Conservation (phyloP, 1,140 invertebrate species). For the Aphelenchoides fujianensis region DNA sequence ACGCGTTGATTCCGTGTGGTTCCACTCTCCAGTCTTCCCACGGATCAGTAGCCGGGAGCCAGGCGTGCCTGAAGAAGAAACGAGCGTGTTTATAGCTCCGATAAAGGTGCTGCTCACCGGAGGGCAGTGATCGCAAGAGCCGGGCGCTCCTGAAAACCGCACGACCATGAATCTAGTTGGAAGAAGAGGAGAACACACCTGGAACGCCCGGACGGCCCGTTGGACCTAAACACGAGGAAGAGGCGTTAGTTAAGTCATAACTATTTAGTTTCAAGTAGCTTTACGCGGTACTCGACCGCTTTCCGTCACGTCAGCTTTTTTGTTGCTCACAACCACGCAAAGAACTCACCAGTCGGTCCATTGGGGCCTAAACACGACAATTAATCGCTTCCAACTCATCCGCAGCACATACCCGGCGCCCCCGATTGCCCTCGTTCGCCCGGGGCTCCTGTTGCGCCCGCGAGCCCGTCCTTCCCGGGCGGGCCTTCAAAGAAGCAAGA, state of each 20-base stretch:
- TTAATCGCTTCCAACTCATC: conserved; percentile 8
- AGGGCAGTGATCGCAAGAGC: conserved; percentile 59
- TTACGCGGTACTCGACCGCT: no score
- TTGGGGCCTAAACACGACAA: conserved; percentile 34
- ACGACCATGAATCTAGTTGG: not conserved
- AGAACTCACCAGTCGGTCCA: conserved; percentile 35
- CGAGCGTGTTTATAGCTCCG: not conserved
- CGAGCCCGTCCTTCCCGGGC: conserved; percentile 43
- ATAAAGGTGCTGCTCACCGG: conserved; percentile 36
- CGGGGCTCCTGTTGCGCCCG: conserved; percentile 41
- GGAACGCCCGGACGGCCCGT: conserved; percentile 30
- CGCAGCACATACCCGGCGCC: not conserved
- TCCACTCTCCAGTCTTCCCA: no score
- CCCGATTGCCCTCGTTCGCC: conserved; percentile 52
- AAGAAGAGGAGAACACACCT: conserved; percentile 22
- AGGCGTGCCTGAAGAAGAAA: not conserved
- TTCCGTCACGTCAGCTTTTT: no score
- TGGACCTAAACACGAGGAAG: not conserved
- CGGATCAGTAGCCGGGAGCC: not conserved
- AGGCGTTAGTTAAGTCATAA: not conserved
- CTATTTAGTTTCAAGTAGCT: not conserved
- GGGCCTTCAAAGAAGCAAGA: conserved; percentile 13
- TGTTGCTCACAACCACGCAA: no score
- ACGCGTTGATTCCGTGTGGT: no score
- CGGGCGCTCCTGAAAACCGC: conserved; percentile 37